Conservation (phyloP, 2,888 invertebrate species). For the Xestoiulus laeticollis region DNA sequence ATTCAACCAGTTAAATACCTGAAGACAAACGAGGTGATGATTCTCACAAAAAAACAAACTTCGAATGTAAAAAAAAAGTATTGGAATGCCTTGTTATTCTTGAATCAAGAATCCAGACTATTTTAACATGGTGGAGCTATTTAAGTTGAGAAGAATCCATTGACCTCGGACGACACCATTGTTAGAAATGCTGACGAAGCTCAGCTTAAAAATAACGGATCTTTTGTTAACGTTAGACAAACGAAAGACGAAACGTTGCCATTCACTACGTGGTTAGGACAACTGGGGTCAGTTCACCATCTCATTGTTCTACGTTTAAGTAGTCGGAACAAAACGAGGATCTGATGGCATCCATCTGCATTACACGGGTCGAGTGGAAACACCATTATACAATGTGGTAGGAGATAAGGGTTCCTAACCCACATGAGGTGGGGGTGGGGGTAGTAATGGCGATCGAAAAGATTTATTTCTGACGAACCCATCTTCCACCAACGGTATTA, state of each 20-base stretch:
- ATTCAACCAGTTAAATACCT: background rate
- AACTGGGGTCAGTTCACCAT: background rate
- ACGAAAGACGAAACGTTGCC: background rate
- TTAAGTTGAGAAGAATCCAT: background rate
- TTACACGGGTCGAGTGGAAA: background rate
- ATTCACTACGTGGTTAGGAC: constrained; percentile 23
- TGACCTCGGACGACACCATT: background rate
- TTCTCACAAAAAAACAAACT: background rate
- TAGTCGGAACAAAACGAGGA: constrained; percentile 4
- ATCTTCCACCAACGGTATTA: background rate
- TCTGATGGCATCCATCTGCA: constrained; percentile 14
- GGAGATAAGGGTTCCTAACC: background rate
- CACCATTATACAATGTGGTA: background rate
- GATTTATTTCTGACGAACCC: background rate
- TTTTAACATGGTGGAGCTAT: background rate
- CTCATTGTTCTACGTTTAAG: background rate
- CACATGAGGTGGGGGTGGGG: background rate
- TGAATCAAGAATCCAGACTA: background rate
- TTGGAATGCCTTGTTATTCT: background rate
- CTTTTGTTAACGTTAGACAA: background rate
- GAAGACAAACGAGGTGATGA: background rate
- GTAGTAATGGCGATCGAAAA: background rate
- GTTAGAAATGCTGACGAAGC: background rate
- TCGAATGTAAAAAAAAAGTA: background rate
- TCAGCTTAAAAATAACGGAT: background rate